phyloP scores from a whole-genome alignment of 2,888 invertebrate species.

The Drosophila rellima region DNA sequence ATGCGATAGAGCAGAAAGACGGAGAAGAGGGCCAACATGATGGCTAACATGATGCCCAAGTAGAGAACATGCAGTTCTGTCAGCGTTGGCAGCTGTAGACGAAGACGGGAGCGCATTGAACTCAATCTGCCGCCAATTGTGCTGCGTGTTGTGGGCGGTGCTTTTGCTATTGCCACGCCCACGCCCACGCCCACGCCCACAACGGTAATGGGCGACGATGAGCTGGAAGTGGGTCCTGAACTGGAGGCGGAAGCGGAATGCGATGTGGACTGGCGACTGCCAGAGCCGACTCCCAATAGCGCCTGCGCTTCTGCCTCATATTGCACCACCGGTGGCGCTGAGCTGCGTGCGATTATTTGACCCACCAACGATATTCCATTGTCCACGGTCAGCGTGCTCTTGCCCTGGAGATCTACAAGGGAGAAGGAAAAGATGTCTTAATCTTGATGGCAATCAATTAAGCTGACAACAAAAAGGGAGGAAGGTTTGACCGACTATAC shows the following conservation, averaged over 20 bases:
- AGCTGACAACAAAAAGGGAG: not conserved
- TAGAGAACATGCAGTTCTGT: conserved; percentile 84
- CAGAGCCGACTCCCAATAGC: conserved; percentile 2
- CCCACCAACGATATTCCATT: conserved; percentile 4
- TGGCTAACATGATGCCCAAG: conserved; percentile 82
- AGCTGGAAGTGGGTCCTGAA: conserved; percentile 48
- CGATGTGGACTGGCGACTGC: conserved; percentile 47
- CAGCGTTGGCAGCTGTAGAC: conserved; percentile 76
- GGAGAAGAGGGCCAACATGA: conserved; percentile 84
- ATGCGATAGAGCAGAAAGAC: conserved; percentile 85
- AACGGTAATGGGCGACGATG: conserved; percentile 66
- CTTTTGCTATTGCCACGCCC: not conserved
- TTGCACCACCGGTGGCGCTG: conserved; percentile 67
- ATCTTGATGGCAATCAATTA: not conserved
- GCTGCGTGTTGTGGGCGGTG: not conserved
- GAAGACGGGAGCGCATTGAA: conserved; percentile 59
- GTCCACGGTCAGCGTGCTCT: conserved; percentile 23
- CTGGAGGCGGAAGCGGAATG: conserved; percentile 54
- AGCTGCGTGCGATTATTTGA: conserved; percentile 54
- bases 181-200: conserved; percentile 48
- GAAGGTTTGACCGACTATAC: not conserved
- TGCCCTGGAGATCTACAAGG: conserved; percentile 51
- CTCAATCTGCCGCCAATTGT: conserved; percentile 30
- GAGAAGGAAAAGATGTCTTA: not conserved
- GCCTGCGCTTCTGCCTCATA: conserved; percentile 38